Evolutionary conservation across 2,113 vertebrate genomes (phyloP).

Genomic region (Setophaga coronata): DNA sequence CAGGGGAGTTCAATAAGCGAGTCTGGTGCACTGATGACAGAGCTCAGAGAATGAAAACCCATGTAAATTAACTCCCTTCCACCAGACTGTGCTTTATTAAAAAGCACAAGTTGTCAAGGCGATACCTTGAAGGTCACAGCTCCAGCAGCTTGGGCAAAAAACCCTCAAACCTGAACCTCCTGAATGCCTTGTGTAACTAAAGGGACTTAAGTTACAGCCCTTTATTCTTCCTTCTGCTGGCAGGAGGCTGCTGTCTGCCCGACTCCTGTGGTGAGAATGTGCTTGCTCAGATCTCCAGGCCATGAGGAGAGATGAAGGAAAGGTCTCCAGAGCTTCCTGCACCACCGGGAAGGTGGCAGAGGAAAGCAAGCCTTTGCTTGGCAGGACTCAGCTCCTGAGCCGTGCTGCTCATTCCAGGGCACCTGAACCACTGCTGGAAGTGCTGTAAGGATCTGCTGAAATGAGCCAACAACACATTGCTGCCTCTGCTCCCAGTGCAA

Average conservation of each 20-base stretch:
- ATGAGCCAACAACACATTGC: background rate
- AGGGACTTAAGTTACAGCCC: background rate
- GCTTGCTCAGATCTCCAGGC: background rate
- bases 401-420: background rate
- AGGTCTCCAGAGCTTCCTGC: fast-evolving
- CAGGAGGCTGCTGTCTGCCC: background rate
- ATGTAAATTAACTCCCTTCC: conserved; percentile 41
- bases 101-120: conserved; percentile 20
- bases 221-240: background rate
- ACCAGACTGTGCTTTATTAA: conserved; percentile 42
- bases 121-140: conserved; percentile 51
- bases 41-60: conserved; percentile 32
- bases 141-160: background rate
- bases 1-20: conserved; percentile 39
- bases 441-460: background rate
- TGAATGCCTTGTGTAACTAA: background rate
- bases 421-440: background rate
- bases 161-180: background rate
- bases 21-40: conserved; percentile 36
- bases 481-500: background rate
- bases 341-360: background rate
- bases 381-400: background rate
- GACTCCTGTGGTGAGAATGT: background rate
- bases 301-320: background rate
- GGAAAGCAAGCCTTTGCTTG: background rate